Evolutionary conservation across 2,113 vertebrate species (phyloP).

Genomic region (Barnardius zonarius): DNA sequence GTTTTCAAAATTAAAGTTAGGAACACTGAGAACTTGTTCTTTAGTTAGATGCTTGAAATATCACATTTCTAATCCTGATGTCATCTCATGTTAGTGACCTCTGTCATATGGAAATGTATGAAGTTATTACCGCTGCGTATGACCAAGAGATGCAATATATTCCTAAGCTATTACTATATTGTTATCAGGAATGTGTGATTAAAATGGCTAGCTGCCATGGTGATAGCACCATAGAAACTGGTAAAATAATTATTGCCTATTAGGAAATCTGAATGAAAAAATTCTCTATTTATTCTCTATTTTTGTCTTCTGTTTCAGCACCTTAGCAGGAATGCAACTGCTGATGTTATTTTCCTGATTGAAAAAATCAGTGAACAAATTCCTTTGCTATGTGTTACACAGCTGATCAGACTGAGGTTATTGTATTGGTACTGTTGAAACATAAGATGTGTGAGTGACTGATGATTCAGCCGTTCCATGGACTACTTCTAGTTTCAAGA

Average conservation of each 20-base stretch:
- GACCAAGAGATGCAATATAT: not conserved
- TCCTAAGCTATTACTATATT: not conserved
- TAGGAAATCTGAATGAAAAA: conserved; percentile 34
- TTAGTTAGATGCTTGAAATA: conserved; percentile 6
- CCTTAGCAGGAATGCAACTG: not conserved
- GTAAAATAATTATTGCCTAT: conserved; percentile 36
- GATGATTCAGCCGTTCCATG: not conserved
- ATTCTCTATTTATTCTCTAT: not conserved
- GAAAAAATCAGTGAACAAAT: not conserved
- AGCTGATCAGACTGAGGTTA: not conserved
- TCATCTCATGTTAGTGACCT: not conserved
- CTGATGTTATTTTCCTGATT: not conserved
- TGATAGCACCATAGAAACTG: conserved; percentile 63
- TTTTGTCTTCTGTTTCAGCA: not conserved
- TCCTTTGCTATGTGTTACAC: not conserved
- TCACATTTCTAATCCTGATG: not conserved
- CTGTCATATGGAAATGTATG: not conserved
- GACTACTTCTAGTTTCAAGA: not conserved
- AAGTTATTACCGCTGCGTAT: not conserved
- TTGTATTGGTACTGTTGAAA: not conserved
- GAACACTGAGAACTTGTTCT: not conserved
- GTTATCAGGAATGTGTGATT: conserved; percentile 27
- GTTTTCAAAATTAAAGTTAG: conserved; percentile 1
- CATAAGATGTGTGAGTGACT: not conserved
- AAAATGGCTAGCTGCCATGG: conserved; percentile 55